Evolutionary conservation across 1,140 invertebrate species (phyloP).

Genomic region (Pogonomyrmex barbatus): DNA sequence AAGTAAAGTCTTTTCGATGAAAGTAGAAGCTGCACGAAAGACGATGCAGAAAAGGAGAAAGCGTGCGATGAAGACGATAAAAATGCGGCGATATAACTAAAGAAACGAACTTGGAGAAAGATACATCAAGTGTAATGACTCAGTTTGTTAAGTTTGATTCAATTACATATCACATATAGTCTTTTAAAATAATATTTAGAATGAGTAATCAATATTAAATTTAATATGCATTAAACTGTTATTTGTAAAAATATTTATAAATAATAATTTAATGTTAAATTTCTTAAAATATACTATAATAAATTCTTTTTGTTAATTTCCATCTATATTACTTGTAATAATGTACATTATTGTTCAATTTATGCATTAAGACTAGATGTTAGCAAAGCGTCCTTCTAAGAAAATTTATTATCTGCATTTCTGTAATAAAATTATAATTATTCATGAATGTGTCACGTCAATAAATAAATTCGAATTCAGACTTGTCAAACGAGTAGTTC

Average conservation of each 20-base stretch:
- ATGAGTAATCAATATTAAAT: slow-evolving; percentile 15
- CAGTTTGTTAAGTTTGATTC: background rate
- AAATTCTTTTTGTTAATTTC: slow-evolving; percentile 29
- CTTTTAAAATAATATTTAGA: background rate
- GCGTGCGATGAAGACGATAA: slow-evolving; percentile 7
- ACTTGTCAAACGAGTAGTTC: background rate
- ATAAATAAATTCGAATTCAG: background rate
- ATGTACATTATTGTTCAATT: background rate
- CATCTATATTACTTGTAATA: background rate
- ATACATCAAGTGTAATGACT: background rate
- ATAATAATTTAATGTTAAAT: slow-evolving; percentile 19
- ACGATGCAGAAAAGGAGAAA: slow-evolving; percentile 21
- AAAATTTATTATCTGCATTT: background rate
- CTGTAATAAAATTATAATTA: slow-evolving; percentile 11
- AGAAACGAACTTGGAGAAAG: slow-evolving; percentile 2
- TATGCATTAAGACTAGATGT: background rate
- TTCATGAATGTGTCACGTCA: background rate
- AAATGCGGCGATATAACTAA: background rate
- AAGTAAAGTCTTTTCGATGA: slow-evolving; percentile 65
- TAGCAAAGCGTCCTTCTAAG: background rate
- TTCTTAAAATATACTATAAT: slow-evolving; percentile 19
- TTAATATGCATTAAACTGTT: background rate
- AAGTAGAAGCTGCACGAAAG: slow-evolving; percentile 15
- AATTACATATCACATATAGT: background rate
- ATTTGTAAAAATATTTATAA: slow-evolving; percentile 10